These are phyloP conservation scores for Pipa parva DNA, from an alignment of 2,113 vertebrate species.

Conservation along the genomic window DNA sequence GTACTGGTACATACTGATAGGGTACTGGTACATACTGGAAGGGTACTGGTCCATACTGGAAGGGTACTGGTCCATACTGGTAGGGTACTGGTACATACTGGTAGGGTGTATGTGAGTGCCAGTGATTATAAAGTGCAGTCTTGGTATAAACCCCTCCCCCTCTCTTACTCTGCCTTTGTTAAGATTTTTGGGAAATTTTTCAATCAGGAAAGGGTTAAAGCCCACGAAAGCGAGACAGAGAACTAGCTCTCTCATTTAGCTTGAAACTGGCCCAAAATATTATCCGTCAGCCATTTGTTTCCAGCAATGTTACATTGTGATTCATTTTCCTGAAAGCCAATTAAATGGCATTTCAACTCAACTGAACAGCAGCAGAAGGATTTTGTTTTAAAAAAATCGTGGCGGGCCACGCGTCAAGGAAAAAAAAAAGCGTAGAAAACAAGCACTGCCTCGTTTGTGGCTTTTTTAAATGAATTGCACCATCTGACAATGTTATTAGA, in stretches of 20 bases:
- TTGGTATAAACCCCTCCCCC: no score
- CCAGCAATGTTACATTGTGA: background rate
- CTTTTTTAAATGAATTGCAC: conserved; percentile 56
- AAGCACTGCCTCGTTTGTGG: conserved; percentile 64
- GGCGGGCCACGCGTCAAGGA: conserved; percentile 42
- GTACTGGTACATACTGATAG: no score
- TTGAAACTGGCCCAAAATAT: background rate
- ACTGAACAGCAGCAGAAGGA: conserved; percentile 21
- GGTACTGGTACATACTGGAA: no score
- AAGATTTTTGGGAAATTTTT: no score
- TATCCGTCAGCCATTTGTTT: conserved; percentile 4
- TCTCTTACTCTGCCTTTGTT: no score
- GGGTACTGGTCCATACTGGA: no score
- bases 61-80: no score
- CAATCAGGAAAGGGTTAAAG: no score
- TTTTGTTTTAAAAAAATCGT: conserved; percentile 46
- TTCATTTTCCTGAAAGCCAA: conserved; percentile 33
- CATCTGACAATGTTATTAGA: conserved; percentile 67
- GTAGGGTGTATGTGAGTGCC: no score
- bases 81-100: no score
- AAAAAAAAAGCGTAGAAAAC: conserved; percentile 55
- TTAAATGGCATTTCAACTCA: background rate
- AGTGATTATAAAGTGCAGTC: no score
- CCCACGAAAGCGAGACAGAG: no score
- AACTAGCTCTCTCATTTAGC: background rate